These are phyloP conservation scores for Peucedramus taeniatus DNA, from an alignment of 2,113 vertebrate genomes.

Conservation along the genomic window DNA sequence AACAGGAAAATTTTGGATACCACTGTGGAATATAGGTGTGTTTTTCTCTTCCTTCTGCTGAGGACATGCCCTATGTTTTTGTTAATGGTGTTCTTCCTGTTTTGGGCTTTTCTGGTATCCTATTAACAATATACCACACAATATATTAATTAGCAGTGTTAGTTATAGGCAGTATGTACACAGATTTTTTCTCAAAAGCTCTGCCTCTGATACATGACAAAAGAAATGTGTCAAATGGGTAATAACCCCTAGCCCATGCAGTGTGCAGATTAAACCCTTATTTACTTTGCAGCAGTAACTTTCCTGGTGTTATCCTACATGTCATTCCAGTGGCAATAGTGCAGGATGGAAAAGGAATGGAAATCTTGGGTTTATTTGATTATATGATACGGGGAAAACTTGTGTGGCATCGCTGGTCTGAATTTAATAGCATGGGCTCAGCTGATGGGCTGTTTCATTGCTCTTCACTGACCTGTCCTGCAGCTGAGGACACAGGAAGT, in stretches of 20 bases:
- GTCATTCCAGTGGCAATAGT: background rate
- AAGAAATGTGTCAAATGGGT: background rate
- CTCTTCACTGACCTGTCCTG: background rate
- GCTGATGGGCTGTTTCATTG: background rate
- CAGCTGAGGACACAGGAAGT: background rate
- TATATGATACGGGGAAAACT: background rate
- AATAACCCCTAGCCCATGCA: background rate
- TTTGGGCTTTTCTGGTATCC: background rate
- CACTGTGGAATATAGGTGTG: background rate
- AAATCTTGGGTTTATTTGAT: background rate
- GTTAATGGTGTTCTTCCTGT: background rate
- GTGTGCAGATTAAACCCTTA: background rate
- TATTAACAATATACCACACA: background rate
- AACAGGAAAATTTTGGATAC: background rate
- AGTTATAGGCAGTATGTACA: background rate
- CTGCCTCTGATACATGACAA: background rate
- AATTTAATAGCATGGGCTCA: background rate
- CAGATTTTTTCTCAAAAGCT: background rate
- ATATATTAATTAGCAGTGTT: background rate
- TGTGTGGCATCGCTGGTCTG: background rate
- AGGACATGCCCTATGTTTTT: background rate
- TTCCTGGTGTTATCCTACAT: background rate
- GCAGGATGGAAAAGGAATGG: background rate
- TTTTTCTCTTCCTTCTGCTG: background rate
- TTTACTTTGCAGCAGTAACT: background rate